These are phyloP conservation scores for Silurus lanzhouensis DNA, from an alignment of 2,797 vertebrate species.

Conservation along the genomic window DNA sequence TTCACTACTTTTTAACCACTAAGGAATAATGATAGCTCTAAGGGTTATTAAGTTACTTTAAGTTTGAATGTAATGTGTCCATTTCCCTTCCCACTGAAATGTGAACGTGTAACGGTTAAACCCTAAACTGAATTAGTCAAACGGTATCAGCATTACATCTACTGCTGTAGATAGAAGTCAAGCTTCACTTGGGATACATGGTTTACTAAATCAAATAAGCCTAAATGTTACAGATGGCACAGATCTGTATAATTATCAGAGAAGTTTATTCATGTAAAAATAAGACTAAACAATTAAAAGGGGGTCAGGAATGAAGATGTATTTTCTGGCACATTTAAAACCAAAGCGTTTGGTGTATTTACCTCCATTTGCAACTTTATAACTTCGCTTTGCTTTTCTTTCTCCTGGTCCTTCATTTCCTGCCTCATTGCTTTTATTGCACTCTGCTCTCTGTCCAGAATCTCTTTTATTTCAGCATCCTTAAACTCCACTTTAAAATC, in stretches of 20 bases:
- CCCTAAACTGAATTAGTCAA: not conserved
- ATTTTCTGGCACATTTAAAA: not conserved
- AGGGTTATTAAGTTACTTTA: not conserved
- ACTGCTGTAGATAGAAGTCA: not conserved
- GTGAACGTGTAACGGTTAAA: slow-evolving; percentile 11
- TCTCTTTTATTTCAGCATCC: slow-evolving; percentile 65
- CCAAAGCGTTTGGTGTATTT: slow-evolving; percentile 4
- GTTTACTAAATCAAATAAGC: slow-evolving; percentile 15
- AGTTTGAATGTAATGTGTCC: not conserved
- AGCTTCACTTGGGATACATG: not conserved
- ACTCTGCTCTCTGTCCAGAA: slow-evolving; percentile 75
- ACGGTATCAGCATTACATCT: not conserved
- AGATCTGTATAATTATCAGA: not conserved
- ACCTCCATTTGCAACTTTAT: slow-evolving; percentile 93
- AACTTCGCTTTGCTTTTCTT: slow-evolving; percentile 85
- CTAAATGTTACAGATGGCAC: slow-evolving; percentile 21
- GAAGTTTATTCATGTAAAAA: not conserved
- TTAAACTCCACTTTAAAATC: slow-evolving; percentile 66
- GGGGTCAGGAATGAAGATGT: not conserved
- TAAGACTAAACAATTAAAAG: slow-evolving; percentile 15
- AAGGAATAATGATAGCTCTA: slow-evolving; percentile 16
- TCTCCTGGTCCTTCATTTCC: slow-evolving; percentile 82
- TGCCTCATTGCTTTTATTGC: slow-evolving; percentile 80
- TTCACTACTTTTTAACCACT: not conserved
- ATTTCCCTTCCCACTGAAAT: slow-evolving; percentile 15